Conservation (phyloP, 2,888 invertebrate genomes). For the Rhingia campestris region DNA sequence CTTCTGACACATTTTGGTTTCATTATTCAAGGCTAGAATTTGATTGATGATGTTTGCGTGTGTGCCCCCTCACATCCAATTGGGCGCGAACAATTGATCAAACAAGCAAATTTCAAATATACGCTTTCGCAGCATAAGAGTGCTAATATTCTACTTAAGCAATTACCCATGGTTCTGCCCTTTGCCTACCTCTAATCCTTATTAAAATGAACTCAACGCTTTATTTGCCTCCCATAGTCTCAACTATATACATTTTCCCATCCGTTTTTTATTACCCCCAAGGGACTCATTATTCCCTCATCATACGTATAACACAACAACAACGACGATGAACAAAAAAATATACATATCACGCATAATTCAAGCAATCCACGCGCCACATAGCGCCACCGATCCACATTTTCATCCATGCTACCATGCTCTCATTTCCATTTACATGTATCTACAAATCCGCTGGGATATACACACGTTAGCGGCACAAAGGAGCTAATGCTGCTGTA, state of each 20-base stretch:
- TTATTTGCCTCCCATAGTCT: slow-evolving; percentile 33
- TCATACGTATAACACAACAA: slow-evolving; percentile 34
- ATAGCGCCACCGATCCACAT: slow-evolving; percentile 56
- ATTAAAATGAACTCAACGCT: slow-evolving; percentile 49
- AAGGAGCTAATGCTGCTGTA: slow-evolving; percentile 40
- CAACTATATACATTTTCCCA: slow-evolving; percentile 2
- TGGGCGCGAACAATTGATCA: slow-evolving; percentile 66
- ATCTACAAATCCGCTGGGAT: slow-evolving; percentile 63
- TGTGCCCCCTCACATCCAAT: slow-evolving; percentile 11
- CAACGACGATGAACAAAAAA: not conserved
- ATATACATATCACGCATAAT: slow-evolving; percentile 65
- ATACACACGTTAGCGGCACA: slow-evolving; percentile 29
- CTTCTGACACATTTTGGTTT: slow-evolving; percentile 5
- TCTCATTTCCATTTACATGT: slow-evolving; percentile 64
- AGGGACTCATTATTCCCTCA: slow-evolving; percentile 67
- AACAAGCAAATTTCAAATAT: slow-evolving; percentile 54
- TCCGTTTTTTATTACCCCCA: slow-evolving; percentile 59
- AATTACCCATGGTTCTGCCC: slow-evolving; percentile 35
- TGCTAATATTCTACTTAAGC: slow-evolving; percentile 47
- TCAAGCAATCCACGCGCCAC: slow-evolving; percentile 70
- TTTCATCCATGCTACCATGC: slow-evolving; percentile 28
- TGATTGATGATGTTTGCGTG: slow-evolving; percentile 66
- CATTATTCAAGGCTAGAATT: slow-evolving; percentile 25
- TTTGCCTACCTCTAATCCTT: slow-evolving; percentile 30
- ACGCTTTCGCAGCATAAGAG: slow-evolving; percentile 19